Evolutionary conservation across 2,797 vertebrate species (phyloP).

Genomic region (Luscinia megarhynchos): DNA sequence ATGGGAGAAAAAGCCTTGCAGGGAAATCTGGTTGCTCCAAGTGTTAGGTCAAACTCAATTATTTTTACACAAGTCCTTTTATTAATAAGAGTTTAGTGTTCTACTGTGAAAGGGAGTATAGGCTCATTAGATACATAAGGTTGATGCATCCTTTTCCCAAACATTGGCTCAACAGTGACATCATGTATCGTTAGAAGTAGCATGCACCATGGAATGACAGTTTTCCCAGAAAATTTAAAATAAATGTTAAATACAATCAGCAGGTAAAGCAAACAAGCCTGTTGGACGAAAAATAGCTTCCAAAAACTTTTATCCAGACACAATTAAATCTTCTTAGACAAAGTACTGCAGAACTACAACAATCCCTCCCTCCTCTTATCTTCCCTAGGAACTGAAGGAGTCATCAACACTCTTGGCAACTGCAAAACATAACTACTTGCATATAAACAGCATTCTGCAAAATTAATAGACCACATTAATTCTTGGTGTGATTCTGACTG

Average conservation of each 20-base stretch:
- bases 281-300: background rate
- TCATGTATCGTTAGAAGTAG: rapidly evolving
- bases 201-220: rapidly evolving
- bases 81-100: background rate
- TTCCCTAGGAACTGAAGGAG: background rate
- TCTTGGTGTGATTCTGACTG: background rate
- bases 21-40: background rate
- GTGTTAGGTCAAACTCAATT: background rate
- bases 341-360: background rate
- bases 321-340: background rate
- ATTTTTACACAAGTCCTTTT: background rate
- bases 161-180: background rate
- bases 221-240: background rate
- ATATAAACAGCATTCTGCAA: background rate
- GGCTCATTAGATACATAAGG: background rate
- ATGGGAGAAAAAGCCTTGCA: background rate
- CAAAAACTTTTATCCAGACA: background rate
- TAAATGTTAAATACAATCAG: background rate
- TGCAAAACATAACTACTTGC: background rate
- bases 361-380: background rate
- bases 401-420: background rate
- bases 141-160: background rate
- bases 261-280: background rate
- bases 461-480: background rate
- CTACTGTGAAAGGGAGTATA: background rate